Base-by-base conservation (phyloP, 2,113 vertebrate genomes). In the Pseudorasbora parva region DNA sequence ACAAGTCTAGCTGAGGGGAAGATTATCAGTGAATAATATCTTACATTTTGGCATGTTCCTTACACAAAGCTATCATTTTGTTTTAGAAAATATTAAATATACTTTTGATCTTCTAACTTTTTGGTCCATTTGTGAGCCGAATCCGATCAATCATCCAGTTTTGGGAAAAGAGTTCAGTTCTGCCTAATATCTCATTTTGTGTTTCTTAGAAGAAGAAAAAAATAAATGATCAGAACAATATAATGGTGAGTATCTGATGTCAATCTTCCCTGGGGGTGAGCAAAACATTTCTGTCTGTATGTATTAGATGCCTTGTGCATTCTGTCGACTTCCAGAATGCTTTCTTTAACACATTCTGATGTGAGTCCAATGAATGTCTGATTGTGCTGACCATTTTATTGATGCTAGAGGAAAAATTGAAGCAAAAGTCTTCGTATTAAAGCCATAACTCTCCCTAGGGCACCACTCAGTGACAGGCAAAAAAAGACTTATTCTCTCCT, bases 401-500 rank as follows among this genome's bases (percentile, higher is more conserved):
- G 90, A 92, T 88, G 89, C 86, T 84, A 79, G 87, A 84, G 88
- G 89, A 92, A 90, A 90, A 89, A 93, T 92, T 89, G 88, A 91
- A 89, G 91, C 82, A 88, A 89, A 71, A 82, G 84, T 89, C 86
- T 88, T 91, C 88, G 90, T 93, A 93, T 94, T 94, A 93, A 93
- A 94, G 90, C 89, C 88, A 91, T 93, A 92, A 93, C 88, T 93
- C 91, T 91, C 87, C 86, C 77, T 86, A 47, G 78, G 84, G 81
- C 81, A 82, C 83, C 8, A 56, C 25, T 30, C 54, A 59, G 2
- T 15, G 8, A 75, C 81, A 82, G 89, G 66, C 74, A 17, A 74
- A 43, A n/a, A 51, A 79, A 72, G 45, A 54, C 69, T 54, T 37
- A 54, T 49, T 69, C 54, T 25, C 78, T 84, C 62, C 85, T 87